Evolutionary conservation across 1,140 invertebrate species (phyloP), one percentile per base, ranked within the genome.

Genomic region (Agrypnia vestita): DNA sequence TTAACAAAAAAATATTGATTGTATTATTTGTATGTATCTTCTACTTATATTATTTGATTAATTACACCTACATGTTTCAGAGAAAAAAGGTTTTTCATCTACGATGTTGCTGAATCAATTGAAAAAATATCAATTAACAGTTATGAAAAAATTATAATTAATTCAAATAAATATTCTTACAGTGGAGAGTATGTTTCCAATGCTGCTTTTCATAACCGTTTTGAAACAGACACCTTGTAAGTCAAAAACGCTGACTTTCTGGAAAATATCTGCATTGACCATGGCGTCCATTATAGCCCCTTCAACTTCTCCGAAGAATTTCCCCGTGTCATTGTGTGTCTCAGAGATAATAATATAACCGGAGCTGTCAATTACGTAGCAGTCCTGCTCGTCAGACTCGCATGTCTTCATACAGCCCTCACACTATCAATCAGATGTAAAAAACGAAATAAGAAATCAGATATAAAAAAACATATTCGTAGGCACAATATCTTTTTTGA

Each of bases 291-390:
- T 94, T 3, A 97, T 91, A 21, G 93, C 92, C 13, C 94, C 94
- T 83, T 97, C 93, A 19, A 96, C 86, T 76, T 94, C 93, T 0
- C 97, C 97, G 88, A 97, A 97, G 88, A 98, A 98, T 83, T 89
- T 88, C 0, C 96, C 96, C 0, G 94, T 94, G 53, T 95, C 90
- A 13, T 93, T 91, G 25, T 91, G 86, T 15, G 91, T 90, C 80
- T 94, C 92, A 0, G 95, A 94, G 13, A 96, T 90, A 0, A 98
- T 90, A n/a, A 98, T 91, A 85, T 96, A 98, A 0, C 96, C 97
- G 85, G 96, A 96, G 84, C 94, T 95, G 88, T 98, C 97, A 15
- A 98, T 91, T 4, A 98, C 90, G 85, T 95, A 97, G 85, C 96
- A 97, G 81, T 95, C 93, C 72, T 93, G 90, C 84, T 90, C 91